Base-by-base conservation (phyloP, 2,113 vertebrate genomes). In the Setophaga kirtlandii region DNA sequence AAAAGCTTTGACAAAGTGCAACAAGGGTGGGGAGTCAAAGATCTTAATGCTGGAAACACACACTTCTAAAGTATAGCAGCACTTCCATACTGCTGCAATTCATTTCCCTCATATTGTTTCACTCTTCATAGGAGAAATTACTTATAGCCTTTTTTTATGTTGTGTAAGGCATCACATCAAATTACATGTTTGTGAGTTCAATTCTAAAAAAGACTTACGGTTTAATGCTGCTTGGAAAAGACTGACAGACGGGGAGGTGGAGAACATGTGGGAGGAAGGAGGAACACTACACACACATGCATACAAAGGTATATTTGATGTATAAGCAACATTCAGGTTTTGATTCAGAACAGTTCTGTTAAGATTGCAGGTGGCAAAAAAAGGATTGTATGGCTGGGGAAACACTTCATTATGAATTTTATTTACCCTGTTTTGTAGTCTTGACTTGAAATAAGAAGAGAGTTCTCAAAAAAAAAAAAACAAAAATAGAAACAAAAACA, bases 31-130 rank as follows among this genome's bases (percentile, higher is more conserved):
- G n/a, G 28, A 95, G 53, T 87, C 81, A 84, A 87, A 91, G 41
- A 69, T 47, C 60, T 81, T 93, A 68, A n/a, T 68, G 28, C 46
- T 79, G 27, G 55, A 95, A 96, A 90, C 41, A 65, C 17, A 53
- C 16, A 62, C 31, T 63, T 74, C 27, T 74, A 46, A 94, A 77
- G 55, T 77, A 65, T 10, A 80, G 56, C n/a, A 69, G 86, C 75
- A 94, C 78, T 77, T 93, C 31, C 24, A 70, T 31, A 52, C 59
- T 90, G 70, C 82, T 95, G 91, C 47, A 93, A 85, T 63, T 67
- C 24, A 90, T 96, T 96, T 85, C 55, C 63, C 47, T 90, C 63
- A 85, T 63, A 77, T 83, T 83, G 68, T 90, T 96, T 80, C 71
- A 88, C 50, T 96, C 63, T 90, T 59, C 93, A 80, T 86, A 68